phyloP scores from a whole-genome alignment of 2,797 vertebrate species.

The Rousettus madagascariensis region DNA sequence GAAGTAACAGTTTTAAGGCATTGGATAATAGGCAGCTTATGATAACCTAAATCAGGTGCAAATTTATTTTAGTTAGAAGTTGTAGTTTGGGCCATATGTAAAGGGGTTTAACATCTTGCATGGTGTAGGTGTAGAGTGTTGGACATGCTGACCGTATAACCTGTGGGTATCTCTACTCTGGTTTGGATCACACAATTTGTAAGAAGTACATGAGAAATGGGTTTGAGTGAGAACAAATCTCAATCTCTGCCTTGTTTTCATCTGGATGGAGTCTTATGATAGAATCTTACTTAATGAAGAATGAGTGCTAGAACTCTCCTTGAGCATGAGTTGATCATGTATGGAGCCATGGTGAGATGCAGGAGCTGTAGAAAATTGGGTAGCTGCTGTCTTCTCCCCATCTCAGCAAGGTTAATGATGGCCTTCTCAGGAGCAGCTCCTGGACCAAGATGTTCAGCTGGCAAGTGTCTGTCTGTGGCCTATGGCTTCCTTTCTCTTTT shows the following conservation, averaged over 20 bases:
- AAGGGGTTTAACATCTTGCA: background rate
- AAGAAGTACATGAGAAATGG: background rate
- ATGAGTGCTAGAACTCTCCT: background rate
- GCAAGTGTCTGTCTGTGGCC: too few species aligned
- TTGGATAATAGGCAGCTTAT: background rate
- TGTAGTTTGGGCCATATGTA: background rate
- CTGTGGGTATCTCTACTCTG: background rate
- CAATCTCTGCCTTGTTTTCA: background rate
- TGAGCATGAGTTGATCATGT: background rate
- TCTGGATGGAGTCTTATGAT: background rate
- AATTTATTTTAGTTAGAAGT: background rate
- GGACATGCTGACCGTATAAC: background rate
- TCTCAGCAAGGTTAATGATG: background rate
- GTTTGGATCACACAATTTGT: background rate
- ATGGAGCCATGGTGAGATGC: background rate
- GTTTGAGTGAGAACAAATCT: background rate
- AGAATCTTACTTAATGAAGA: background rate
- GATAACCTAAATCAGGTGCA: background rate
- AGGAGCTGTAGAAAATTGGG: background rate
- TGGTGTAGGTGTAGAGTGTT: background rate
- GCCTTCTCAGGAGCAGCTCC: background rate
- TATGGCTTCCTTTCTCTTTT: background rate
- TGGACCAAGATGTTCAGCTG: fast-evolving
- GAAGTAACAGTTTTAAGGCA: background rate
- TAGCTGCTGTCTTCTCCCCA: too few species aligned